These are phyloP conservation scores for Geotrupes spiniger DNA, from an alignment of 2,888 invertebrate species.

Conservation along the genomic window DNA sequence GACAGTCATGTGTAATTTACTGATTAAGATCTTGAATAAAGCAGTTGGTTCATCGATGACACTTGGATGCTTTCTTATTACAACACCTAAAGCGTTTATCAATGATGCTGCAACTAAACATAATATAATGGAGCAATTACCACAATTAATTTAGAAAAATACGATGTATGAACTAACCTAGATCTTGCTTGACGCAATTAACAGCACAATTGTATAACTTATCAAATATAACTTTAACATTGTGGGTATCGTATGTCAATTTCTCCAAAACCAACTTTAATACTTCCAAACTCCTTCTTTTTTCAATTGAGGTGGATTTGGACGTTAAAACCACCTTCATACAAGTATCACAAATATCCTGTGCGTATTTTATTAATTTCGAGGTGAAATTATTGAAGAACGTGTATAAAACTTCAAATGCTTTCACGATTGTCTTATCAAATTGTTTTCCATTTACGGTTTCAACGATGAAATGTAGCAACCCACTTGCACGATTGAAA, in stretches of 20 bases:
- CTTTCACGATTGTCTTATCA: slow-evolving; percentile 31
- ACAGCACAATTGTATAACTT: slow-evolving; percentile 8
- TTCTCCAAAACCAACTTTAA: slow-evolving; percentile 36
- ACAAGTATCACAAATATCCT: slow-evolving; percentile 36
- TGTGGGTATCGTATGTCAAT: slow-evolving; percentile 8
- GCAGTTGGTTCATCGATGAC: slow-evolving; percentile 29
- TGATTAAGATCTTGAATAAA: slow-evolving; percentile 29
- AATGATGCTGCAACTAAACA: slow-evolving; percentile 40
- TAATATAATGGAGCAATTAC: background rate
- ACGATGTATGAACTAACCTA: background rate
- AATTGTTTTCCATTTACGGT: slow-evolving; percentile 30
- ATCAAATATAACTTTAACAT: slow-evolving; percentile 7
- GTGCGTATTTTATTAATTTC: slow-evolving; percentile 36
- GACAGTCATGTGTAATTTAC: slow-evolving; percentile 29
- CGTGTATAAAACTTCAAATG: slow-evolving; percentile 40
- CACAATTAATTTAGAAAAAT: background rate
- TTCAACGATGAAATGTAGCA: slow-evolving; percentile 34
- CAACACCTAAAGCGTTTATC: slow-evolving; percentile 35
- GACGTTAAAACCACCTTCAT: slow-evolving; percentile 32
- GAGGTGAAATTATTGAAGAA: slow-evolving; percentile 39
- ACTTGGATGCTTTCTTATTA: slow-evolving; percentile 37
- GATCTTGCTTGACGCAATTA: background rate
- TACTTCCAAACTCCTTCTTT: slow-evolving; percentile 36
- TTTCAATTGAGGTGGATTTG: slow-evolving; percentile 32
- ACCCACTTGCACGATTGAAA: slow-evolving; percentile 36